Evolutionary conservation across 2,888 invertebrate species (phyloP).

Genomic region (Mactromeris polynyma): DNA sequence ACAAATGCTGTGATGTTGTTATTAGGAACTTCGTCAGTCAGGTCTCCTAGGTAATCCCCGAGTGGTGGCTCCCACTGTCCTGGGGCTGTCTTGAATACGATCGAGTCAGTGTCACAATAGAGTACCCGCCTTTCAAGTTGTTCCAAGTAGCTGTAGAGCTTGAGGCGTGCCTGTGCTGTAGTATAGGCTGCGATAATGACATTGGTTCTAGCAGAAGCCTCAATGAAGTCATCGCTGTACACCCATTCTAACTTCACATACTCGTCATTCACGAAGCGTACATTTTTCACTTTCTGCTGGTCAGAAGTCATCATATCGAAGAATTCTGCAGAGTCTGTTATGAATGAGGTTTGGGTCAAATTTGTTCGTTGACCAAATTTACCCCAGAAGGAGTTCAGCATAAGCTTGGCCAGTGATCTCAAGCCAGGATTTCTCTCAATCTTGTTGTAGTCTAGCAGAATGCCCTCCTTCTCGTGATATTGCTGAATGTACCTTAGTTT

Average conservation of each 20-base stretch:
- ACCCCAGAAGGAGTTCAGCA: too few species aligned
- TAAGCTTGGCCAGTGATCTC: too few species aligned
- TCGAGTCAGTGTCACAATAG: not conserved
- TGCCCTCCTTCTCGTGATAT: constrained; percentile 50
- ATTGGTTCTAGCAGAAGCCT: not conserved
- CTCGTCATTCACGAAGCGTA: too few species aligned
- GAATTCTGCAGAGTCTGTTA: not conserved
- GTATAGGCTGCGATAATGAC: not conserved
- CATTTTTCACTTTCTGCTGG: too few species aligned
- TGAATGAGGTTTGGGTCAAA: not conserved
- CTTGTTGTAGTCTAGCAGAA: constrained; percentile 15
- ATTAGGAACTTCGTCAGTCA: not conserved
- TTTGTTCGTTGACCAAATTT: not conserved
- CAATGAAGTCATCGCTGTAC: not conserved
- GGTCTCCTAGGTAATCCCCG: not conserved
- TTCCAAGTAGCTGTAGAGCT: not conserved
- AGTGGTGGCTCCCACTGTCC: not conserved
- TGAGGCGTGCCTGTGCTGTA: not conserved
- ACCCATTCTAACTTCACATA: too few species aligned
- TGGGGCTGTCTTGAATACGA: not conserved
- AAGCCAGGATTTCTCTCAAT: constrained; percentile 46
- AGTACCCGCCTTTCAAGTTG: not conserved
- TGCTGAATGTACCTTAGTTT: constrained; percentile 72
- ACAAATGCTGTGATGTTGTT: not conserved
- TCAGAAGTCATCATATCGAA: too few species aligned